A percentile compares a stretch with the other conserved stretches of the same genome.
Evolutionary conservation across 2,797 vertebrate genomes (phyloP).

Genomic region (Siniperca undulata): DNA sequence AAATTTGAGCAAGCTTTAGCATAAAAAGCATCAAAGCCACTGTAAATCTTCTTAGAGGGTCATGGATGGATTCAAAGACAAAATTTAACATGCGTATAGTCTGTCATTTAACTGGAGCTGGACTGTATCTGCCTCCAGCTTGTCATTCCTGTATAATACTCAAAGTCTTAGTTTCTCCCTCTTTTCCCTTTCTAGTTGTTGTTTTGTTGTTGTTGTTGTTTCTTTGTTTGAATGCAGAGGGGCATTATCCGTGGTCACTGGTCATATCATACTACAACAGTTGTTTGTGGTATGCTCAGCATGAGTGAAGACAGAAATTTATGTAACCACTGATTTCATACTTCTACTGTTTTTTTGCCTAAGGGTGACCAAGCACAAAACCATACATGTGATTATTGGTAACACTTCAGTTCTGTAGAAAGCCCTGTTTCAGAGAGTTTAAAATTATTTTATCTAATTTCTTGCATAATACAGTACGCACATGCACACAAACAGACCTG

Average conservation of each 20-base stretch:
- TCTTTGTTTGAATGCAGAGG: background rate
- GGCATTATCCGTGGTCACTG: too few relatives aligned
- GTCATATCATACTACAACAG: too few relatives aligned
- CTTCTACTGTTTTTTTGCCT: background rate
- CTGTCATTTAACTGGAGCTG: constrained; percentile 36
- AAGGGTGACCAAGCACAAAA: background rate
- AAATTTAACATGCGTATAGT: constrained; percentile 64
- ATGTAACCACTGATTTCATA: background rate
- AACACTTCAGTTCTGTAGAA: background rate
- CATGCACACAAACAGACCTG: constrained; percentile 16
- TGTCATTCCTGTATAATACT: constrained; percentile 34
- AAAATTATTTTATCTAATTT: background rate
- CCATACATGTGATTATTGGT: too few relatives aligned
- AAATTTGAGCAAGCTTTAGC: constrained; percentile 33
- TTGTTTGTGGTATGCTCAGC: background rate
- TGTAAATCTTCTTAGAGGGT: constrained; percentile 69
- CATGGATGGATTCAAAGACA: constrained; percentile 68
- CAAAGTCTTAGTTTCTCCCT: constrained; percentile 25
- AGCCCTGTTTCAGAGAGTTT: background rate
- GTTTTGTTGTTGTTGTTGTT: background rate
- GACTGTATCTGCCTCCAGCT: constrained; percentile 32
- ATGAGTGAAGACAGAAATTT: constrained; percentile 17
- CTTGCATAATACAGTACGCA: constrained; percentile 31
- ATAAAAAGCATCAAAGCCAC: constrained; percentile 40
- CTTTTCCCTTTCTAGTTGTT: background rate